Conservation (phyloP, 2,113 vertebrate species). For the Rhadina sibilatrix region DNA sequence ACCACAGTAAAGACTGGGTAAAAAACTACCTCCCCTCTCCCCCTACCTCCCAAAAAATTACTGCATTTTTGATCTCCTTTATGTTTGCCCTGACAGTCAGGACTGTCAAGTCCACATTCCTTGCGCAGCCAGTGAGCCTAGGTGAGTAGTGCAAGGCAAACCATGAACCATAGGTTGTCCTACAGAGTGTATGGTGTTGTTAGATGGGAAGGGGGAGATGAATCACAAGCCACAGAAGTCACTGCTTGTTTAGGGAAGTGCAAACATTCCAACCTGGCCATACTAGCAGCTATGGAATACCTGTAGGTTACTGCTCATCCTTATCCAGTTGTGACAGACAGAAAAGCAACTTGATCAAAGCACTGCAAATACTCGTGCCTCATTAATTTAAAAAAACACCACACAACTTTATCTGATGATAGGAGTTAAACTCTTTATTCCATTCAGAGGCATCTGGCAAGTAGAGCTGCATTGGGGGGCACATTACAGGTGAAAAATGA, state of each 20-base stretch:
- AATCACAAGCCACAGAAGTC: background rate
- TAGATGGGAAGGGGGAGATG: background rate
- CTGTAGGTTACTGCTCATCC: background rate
- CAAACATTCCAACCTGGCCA: background rate
- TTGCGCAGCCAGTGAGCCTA: background rate
- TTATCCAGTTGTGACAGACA: background rate
- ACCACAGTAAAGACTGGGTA: background rate
- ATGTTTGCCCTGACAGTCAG: background rate
- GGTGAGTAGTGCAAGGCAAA: background rate
- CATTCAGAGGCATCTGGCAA: slow-evolving; percentile 97
- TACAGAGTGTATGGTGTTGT: background rate
- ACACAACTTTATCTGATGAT: slow-evolving; percentile 52
- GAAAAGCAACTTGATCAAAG: background rate
- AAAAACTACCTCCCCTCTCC: background rate
- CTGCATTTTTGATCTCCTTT: background rate
- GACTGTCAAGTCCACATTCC: background rate
- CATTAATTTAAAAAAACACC: background rate
- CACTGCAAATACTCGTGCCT: background rate
- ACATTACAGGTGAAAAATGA: slow-evolving; percentile 86
- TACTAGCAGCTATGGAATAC: background rate
- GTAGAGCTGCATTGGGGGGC: slow-evolving; percentile 91
- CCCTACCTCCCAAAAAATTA: fast-evolving
- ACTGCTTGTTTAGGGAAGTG: background rate
- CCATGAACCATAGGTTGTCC: fast-evolving
- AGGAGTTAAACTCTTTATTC: slow-evolving; percentile 85